Percentiles rank a stretch among this genome's conserved stretches.
phyloP scores from a whole-genome alignment of 1,140 invertebrate genomes.

The Dinoponera quadriceps region DNA sequence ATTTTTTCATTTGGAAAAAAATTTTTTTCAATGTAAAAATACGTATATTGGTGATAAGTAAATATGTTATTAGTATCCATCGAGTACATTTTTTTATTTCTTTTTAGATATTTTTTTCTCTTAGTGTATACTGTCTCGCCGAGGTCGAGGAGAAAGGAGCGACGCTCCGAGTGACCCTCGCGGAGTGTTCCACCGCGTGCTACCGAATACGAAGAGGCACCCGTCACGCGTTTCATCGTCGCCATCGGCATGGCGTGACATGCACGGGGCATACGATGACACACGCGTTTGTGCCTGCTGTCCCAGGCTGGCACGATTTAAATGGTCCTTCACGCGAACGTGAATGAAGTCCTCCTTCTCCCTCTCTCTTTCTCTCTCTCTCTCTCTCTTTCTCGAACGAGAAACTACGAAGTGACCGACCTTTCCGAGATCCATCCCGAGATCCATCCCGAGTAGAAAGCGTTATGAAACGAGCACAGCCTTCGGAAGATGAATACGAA shows the following conservation, averaged over 20 bases:
- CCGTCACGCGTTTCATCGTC: constrained; percentile 23
- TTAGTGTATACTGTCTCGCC: constrained; percentile 1
- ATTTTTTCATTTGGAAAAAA: too few relatives aligned
- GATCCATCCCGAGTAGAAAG: too few relatives aligned
- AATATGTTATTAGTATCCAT: too few relatives aligned
- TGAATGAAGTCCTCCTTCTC: constrained; percentile 22
- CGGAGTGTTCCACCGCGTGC: background rate
- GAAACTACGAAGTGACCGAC: background rate
- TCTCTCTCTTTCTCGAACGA: background rate
- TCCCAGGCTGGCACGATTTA: constrained; percentile 27
- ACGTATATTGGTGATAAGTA: too few relatives aligned
- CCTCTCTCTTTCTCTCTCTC: too few relatives aligned
- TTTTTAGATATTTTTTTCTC: too few relatives aligned
- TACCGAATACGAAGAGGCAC: background rate
- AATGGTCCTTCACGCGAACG: constrained; percentile 9
- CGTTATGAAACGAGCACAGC: background rate
- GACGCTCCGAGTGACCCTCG: background rate
- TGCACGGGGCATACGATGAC: constrained; percentile 1
- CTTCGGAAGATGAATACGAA: background rate
- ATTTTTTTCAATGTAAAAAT: too few relatives aligned
- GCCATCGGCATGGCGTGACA: constrained; percentile 16
- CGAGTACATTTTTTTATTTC: too few relatives aligned
- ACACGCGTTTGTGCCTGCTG: constrained; percentile 1
- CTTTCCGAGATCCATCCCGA: too few relatives aligned
- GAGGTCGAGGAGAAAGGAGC: constrained; percentile 13